Base-by-base conservation (phyloP, 1,140 invertebrate genomes). In the Drosophila saltans region DNA sequence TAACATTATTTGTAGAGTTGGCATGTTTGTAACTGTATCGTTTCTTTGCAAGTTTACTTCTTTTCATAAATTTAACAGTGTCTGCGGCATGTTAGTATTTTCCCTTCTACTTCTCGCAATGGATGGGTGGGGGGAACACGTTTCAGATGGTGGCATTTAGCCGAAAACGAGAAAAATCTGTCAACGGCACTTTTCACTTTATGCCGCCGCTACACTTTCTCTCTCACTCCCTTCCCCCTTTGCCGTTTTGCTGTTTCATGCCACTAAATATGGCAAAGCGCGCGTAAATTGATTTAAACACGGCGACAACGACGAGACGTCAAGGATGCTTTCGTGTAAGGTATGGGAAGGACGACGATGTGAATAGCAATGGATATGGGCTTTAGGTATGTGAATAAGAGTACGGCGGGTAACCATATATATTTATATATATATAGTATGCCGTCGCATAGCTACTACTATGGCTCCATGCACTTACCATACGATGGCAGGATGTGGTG, bases 231-330 rank as follows among this genome's bases (percentile, higher is more conserved):
- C 16, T 16, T 16, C 16, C 16, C 16, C 16, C 16, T 16, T 16
- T 77, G 74, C 36, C 33, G 33, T 75, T 77, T 56, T 78, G 75
- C 68, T 78, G 74, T 72, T 78, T 72, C 78, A 78, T 72, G 75
- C 83, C 83, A 74, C 76, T 77, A 86, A 86, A 88, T 86, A 88
- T 83, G 83, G 76, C 82, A 88, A 86, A 82, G 83, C 80, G 83
- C 72, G 83, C 75, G 82, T 79, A 88, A 86, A 86, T 86, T 86
- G 82, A 86, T 86, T 86, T 86, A 86, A 86, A 83, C 83, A 71
- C 80, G 83, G 58, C 82, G 78, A 71, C 82, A 66, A 79, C 72
- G 66, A 77, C 73, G 74, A 64, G 74, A 43, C 58, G 36, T 65
- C 55, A 57, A 61, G 36, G 72, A 69, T 59, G 66, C 66, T 76